Evolutionary conservation across 2,113 vertebrate species (phyloP), one percentile per base, ranked within the genome.

Genomic region (Hippopotamus amphibius): DNA sequence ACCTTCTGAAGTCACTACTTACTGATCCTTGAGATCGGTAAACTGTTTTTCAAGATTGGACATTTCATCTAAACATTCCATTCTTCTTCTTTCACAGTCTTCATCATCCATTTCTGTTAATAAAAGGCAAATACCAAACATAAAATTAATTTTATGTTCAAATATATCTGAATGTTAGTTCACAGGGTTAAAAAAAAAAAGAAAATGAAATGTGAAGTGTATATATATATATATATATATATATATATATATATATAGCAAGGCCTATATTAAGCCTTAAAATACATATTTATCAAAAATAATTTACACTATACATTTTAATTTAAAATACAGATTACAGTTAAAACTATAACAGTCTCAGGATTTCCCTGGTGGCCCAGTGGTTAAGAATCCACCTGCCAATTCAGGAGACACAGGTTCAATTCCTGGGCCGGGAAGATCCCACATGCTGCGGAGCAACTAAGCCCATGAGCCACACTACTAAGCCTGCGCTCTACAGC

Each of bases 21-120:
- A 99, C 99, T 99, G 99, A 99, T 99, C 99, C 98, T 99, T 99
- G 93, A 99, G 98, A 97, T 99, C 99, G n/a, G 99, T 99, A 98
- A 99, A 99, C 97, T 99, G 99, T 97, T 99, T 99, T 99, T 99
- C 99, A 95, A 99, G 99, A 88, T 99, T 99, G 41, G 99, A 99
- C 99, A 99, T 99, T 99, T 99, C 99, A 98, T 99, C 99, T 98
- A 99, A 99, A 92, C 99, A 99, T 95, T 99, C 99, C 99, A 99
- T 99, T 98, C 99, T 99, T 98, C 99, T 99, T 98, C 99, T 99
- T 98, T 99, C 99, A 95, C 99, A 99, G 97, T 99, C 99, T 82
- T 99, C 99, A 98, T 99, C 99, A 91, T 99, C 99, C 99, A 99
- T 99, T 98, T 99, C 99, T 99, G 98, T 95, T 50, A 96, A 97